These are phyloP conservation scores for Arctia plantaginis DNA, from an alignment of 2,888 invertebrate genomes.

Conservation along the genomic window DNA sequence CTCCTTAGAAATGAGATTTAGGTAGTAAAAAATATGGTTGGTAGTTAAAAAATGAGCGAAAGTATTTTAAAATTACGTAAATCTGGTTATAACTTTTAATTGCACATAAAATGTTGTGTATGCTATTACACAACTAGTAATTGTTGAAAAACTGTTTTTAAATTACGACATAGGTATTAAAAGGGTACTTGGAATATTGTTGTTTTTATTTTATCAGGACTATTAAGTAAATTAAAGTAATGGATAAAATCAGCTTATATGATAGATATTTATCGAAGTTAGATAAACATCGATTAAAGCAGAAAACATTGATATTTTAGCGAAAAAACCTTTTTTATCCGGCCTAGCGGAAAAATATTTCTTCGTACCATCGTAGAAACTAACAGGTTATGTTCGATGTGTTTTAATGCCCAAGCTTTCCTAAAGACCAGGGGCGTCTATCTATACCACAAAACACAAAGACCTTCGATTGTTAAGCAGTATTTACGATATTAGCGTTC, in stretches of 20 bases:
- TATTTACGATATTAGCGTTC: neutral
- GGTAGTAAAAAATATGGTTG: no score
- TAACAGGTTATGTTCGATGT: neutral
- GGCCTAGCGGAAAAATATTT: neutral
- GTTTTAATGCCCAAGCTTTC: neutral
- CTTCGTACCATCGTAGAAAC: neutral
- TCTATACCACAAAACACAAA: neutral
- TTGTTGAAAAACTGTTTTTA: neutral
- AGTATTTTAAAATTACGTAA: conserved; percentile 9
- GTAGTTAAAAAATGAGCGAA: neutral
- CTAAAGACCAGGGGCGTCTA: neutral
- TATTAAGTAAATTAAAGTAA: neutral
- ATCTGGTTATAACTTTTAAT: conserved; percentile 5
- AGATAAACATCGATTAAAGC: neutral
- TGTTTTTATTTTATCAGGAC: neutral
- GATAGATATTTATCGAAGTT: neutral
- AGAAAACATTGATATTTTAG: neutral
- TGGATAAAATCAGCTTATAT: neutral
- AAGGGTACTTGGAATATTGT: neutral
- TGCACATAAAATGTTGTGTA: conserved; percentile 5
- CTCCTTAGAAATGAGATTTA: no score
- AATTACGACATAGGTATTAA: neutral
- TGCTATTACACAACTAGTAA: conserved; percentile 3
- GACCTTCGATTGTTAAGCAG: neutral
- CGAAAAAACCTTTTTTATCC: neutral